Evolutionary conservation across 2,797 vertebrate species (phyloP).

Genomic region (Sebastes iracundus): DNA sequence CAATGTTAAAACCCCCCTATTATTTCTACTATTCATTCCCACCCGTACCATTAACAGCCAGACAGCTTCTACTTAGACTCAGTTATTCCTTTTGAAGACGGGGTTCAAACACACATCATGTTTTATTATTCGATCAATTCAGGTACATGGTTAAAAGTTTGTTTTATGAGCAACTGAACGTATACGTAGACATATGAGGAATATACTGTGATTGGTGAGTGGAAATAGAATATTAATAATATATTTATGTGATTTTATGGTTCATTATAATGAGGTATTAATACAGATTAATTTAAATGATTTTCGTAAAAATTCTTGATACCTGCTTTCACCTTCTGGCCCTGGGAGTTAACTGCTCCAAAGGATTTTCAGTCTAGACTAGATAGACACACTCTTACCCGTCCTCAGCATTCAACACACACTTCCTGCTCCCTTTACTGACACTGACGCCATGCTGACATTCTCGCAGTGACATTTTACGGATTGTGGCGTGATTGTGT

Average conservation of each 20-base stretch:
- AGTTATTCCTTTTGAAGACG: not conserved
- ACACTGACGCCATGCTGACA: constrained; percentile 4
- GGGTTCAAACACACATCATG: not conserved
- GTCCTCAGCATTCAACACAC: not conserved
- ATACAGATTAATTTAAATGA: not conserved
- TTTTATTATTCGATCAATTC: too few species aligned
- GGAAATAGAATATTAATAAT: not conserved
- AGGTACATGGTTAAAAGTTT: not conserved
- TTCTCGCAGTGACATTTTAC: constrained; percentile 3
- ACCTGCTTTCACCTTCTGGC: not conserved
- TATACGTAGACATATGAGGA: not conserved
- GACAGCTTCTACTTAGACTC: not conserved
- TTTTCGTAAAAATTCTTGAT: not conserved
- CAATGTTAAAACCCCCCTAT: not conserved
- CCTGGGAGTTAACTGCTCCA: not conserved
- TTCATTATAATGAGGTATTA: not conserved
- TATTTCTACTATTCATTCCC: not conserved
- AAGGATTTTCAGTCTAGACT: not conserved
- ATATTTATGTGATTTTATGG: too few species aligned
- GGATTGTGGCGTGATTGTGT: constrained; percentile 11
- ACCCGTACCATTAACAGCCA: not conserved
- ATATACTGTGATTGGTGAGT: not conserved
- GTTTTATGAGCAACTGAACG: not conserved
- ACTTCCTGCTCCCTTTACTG: not conserved
- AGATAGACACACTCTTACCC: not conserved